Base-by-base conservation (phyloP, 2,797 vertebrate species). In the Vespertilio murinus region DNA sequence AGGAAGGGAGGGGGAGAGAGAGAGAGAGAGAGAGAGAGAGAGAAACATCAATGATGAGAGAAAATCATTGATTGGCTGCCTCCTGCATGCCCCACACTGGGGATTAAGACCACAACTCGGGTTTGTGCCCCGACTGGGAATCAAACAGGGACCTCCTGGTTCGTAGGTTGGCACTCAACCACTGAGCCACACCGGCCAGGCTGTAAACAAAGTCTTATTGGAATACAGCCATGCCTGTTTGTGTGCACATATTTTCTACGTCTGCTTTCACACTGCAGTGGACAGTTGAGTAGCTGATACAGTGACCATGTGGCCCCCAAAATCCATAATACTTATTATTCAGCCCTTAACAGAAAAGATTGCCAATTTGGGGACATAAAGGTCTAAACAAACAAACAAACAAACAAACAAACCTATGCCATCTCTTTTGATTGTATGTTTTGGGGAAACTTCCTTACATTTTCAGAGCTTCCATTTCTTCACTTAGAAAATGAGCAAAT, bases 191-290 rank as follows among this genome's bases (percentile, higher is more conserved):
- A 61, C 13, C 13, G 28, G 28, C 59, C 28, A 61, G 59, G 28
- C 56, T 89, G 9, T 90, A 77, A 83, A 70, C 80, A 65, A 83
- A 52, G 35, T 38, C 88, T 95, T 79, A 67, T 80, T 81, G 56
- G 25, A 61, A 49, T 16, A 61, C 8, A 65, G 23, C 64, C 33
- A 7, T 30, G 49, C 79, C 67, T 61, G 1, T 67, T 80, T 30
- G 14, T 47, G 45, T 52, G 30, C 30, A 3, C 47, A 49, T 70
- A 59, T 67, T 69, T 25, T 67, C 52, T 75, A 8, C 33, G n/a
- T 25, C 35, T 90, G 23, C 23, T 47, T 92, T 71, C 81, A 90
- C 25, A 61, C 25, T 61, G 9, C 30, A 65, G 3, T 67, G 8
- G 23, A 92, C 33, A 88, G 14, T 30, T 28, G 52, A 85, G 11